Evolutionary conservation across 1,140 invertebrate genomes (phyloP).

Genomic region (Ceratina japonica): DNA sequence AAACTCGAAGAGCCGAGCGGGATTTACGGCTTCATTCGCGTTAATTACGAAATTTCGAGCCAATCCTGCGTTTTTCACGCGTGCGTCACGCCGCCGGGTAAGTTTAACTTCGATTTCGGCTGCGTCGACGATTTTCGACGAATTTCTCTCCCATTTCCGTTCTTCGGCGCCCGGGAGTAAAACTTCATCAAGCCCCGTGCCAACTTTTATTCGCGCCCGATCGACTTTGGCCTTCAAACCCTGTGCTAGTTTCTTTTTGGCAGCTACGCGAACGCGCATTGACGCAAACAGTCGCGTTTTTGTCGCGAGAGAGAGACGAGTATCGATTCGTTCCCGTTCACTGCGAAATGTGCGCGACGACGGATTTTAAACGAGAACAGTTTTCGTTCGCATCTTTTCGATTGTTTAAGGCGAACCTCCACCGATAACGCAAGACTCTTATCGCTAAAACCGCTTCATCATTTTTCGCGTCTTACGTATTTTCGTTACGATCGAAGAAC

Average conservation of each 20-base stretch:
- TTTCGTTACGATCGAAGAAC: too few species aligned
- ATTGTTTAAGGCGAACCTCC: too few species aligned
- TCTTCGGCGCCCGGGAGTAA: neutral
- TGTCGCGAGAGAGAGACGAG: neutral
- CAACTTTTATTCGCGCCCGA: neutral
- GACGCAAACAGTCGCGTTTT: neutral
- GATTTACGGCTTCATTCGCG: constrained; percentile 4
- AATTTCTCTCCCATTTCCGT: neutral
- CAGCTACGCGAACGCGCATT: constrained; percentile 2
- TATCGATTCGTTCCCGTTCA: neutral
- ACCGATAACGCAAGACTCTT: too few species aligned
- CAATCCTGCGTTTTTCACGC: too few species aligned
- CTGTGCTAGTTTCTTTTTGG: neutral
- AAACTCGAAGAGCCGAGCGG: constrained; percentile 12
- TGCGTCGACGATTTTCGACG: neutral
- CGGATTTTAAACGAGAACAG: too few species aligned
- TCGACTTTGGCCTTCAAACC: neutral
- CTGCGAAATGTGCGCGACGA: too few species aligned
- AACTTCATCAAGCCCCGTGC: neutral
- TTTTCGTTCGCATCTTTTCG: too few species aligned
- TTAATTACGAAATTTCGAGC: constrained; percentile 1
- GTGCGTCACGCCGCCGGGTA: neutral
- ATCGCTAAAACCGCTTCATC: too few species aligned
- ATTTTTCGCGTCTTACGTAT: too few species aligned
- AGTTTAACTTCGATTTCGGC: neutral